Percentiles rank a stretch among this genome's conserved stretches.
phyloP scores from a whole-genome alignment of 2,797 vertebrate species.

The Heliangelus exortis region DNA sequence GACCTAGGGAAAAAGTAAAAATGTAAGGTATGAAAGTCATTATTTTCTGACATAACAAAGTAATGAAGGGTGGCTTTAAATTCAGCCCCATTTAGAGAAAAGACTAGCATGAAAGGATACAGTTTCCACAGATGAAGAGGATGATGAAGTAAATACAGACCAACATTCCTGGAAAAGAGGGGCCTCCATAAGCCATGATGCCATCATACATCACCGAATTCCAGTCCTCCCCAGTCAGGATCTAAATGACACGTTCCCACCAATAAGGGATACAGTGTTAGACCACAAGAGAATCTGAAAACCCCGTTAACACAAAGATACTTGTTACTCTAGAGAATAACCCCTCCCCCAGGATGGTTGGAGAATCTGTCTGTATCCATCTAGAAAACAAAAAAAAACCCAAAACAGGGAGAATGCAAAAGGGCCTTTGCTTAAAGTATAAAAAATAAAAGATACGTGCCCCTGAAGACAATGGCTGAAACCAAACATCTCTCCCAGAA shows the following conservation, averaged over 20 bases:
- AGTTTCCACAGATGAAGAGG: slow-evolving; percentile 99
- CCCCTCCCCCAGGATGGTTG: not conserved
- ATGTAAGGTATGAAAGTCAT: not conserved
- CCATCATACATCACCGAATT: slow-evolving; percentile 99
- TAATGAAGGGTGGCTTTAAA: not conserved
- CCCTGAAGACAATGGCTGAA: not conserved
- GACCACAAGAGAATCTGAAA: slow-evolving; percentile 76
- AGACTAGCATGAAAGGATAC: slow-evolving; percentile 80
- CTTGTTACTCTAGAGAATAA: not conserved
- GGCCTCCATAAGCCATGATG: slow-evolving; percentile 98
- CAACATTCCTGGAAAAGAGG: slow-evolving; percentile 99
- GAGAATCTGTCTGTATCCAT: not conserved
- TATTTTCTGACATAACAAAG: not conserved
- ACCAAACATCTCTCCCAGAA: not conserved
- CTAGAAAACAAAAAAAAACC: not conserved
- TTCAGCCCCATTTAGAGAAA: slow-evolving; percentile 25
- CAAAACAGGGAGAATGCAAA: not conserved
- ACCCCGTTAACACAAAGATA: slow-evolving; percentile 47
- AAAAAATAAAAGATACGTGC: not conserved
- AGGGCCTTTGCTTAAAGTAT: not conserved
- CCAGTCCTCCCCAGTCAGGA: slow-evolving; percentile 99
- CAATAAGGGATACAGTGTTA: slow-evolving; percentile 83
- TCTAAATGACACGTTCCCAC: slow-evolving; percentile 88
- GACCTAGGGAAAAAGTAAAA: not conserved
- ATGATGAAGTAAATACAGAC: slow-evolving; percentile 99